A percentile compares a stretch with the other conserved stretches of the same genome.
Evolutionary conservation across 2,113 vertebrate species (phyloP).

Genomic region (Acanthochromis polyacanthus): DNA sequence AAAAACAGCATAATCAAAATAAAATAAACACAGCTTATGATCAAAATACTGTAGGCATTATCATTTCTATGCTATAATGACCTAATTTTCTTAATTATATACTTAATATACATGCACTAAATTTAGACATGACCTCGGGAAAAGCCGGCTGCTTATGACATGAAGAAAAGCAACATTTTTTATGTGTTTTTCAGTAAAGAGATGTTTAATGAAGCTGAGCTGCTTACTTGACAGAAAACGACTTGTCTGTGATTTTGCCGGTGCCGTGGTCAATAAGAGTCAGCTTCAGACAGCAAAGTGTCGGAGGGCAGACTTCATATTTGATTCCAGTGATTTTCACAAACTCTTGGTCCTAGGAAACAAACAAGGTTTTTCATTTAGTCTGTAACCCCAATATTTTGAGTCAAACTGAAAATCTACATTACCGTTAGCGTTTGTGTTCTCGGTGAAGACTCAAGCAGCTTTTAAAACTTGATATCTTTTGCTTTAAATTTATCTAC

Average conservation of each 20-base stretch:
- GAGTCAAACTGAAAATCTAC: too few species aligned
- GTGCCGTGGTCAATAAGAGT: constrained; percentile 94
- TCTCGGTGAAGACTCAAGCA: not conserved
- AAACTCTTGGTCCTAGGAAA: constrained; percentile 95
- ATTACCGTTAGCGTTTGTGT: not conserved
- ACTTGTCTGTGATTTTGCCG: constrained; percentile 91
- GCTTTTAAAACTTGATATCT: not conserved
- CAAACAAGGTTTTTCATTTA: not conserved
- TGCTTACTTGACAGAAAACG: constrained; percentile 95
- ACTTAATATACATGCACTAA: too few species aligned
- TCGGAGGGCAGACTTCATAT: constrained; percentile 96
- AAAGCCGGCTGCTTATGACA: not conserved
- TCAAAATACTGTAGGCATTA: too few species aligned
- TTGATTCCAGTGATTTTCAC: constrained; percentile 97
- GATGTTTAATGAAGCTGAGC: not conserved
- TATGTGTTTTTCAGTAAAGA: not conserved
- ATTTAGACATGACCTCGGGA: too few species aligned
- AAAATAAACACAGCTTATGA: not conserved
- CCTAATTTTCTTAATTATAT: too few species aligned
- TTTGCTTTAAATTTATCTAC: not conserved
- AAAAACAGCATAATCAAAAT: not conserved
- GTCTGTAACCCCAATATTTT: not conserved
- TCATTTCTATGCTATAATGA: too few species aligned
- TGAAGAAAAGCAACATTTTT: not conserved
- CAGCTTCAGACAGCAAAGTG: constrained; percentile 95